A percentile compares a stretch with the other conserved stretches of the same genome.
These are phyloP conservation scores for Prionailurus viverrinus DNA, from an alignment of 2,113 vertebrate genomes.

Conservation along the genomic window DNA sequence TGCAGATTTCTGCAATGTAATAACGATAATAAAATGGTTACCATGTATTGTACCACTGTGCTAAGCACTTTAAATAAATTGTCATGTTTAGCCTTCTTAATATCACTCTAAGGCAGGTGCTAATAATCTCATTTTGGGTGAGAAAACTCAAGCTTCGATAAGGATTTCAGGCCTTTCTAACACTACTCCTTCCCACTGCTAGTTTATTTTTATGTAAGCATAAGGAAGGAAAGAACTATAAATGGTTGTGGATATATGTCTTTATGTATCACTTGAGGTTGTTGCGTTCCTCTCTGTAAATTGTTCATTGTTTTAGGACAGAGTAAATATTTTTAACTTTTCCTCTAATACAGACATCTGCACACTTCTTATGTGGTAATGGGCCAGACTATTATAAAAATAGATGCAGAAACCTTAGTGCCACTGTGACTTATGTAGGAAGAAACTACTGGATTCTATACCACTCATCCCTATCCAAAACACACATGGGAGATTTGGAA, in stretches of 20 bases:
- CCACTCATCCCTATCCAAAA: conserved; percentile 5
- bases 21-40: neutral
- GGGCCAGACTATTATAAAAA: neutral
- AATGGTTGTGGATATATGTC: neutral
- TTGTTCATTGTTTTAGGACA: neutral
- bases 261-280: neutral
- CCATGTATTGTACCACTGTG: neutral
- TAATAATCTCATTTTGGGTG: neutral
- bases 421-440: neutral
- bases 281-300: neutral
- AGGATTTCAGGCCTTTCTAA: neutral
- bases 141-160: neutral
- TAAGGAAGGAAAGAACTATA: neutral
- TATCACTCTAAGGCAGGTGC: neutral
- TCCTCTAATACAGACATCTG: neutral
- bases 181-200: neutral
- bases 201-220: neutral
- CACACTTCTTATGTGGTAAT: neutral
- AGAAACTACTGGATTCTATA: neutral
- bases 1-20: neutral
- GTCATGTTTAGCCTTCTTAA: neutral
- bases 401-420: neutral
- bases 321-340: neutral
- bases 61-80: neutral
- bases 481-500: neutral